Evolutionary conservation across 2,113 vertebrate species (phyloP).

Genomic region (Arvicanthis niloticus): DNA sequence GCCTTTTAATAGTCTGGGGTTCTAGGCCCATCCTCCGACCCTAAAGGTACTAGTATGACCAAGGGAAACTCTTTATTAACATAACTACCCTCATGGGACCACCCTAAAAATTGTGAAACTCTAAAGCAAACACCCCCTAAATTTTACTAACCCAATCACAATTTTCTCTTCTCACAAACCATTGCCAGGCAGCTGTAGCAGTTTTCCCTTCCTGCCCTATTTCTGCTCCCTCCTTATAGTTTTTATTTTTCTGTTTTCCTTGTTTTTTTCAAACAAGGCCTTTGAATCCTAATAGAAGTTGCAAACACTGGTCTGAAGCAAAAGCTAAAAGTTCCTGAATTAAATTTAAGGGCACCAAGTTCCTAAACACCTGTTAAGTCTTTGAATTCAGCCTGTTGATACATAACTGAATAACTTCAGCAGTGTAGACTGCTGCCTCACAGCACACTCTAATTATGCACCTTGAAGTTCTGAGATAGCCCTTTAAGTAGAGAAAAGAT

Average conservation of each 20-base stretch:
- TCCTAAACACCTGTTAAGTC: constrained; percentile 25
- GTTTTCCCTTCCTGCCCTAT: constrained; percentile 3
- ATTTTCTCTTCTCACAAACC: background rate
- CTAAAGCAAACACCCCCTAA: background rate
- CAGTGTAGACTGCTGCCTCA: background rate
- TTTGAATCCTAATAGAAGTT: constrained; percentile 49
- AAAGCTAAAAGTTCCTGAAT: constrained; percentile 55
- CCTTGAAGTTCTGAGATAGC: background rate
- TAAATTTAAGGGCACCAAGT: background rate
- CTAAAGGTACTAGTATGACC: constrained; percentile 6
- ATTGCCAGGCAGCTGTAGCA: constrained; percentile 23
- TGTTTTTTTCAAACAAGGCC: background rate
- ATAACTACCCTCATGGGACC: background rate
- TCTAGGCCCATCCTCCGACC: constrained; percentile 39
- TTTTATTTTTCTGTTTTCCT: background rate
- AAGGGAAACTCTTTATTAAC: background rate
- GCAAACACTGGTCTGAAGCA: constrained; percentile 9
- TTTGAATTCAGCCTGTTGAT: constrained; percentile 19
- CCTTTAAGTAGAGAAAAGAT: background rate
- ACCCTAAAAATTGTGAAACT: constrained; percentile 27
- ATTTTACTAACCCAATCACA: constrained; percentile 21
- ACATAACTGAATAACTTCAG: background rate
- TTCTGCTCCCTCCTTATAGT: background rate
- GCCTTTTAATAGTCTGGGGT: background rate
- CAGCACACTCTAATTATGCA: background rate